A percentile compares a stretch with the other conserved stretches of the same genome.
These are phyloP conservation scores for Drosophila pseudotalamancana DNA, from an alignment of 2,888 invertebrate genomes.

Conservation along the genomic window DNA sequence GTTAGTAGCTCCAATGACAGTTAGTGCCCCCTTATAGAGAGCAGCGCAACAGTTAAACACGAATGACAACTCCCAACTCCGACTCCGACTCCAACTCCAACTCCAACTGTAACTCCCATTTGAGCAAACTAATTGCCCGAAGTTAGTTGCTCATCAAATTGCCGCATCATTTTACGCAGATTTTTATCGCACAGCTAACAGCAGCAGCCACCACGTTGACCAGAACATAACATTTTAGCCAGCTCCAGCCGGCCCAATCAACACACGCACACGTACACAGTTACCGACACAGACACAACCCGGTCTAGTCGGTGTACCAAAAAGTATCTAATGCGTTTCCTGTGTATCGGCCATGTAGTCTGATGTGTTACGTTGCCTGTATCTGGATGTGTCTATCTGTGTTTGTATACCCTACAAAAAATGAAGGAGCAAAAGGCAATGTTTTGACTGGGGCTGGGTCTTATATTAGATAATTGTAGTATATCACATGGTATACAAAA, in stretches of 20 bases:
- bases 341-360: constrained; percentile 67
- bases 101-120: constrained; percentile 23
- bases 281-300: no score
- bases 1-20: constrained; percentile 23
- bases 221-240: constrained; percentile 12
- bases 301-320: constrained; percentile 12
- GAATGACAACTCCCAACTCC: constrained; percentile 34
- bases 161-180: constrained; percentile 76
- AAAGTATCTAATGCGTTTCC: constrained; percentile 78
- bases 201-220: constrained; percentile 27
- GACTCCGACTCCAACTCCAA: constrained; percentile 2
- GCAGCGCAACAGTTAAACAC: constrained; percentile 54
- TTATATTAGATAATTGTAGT: no score
- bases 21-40: constrained; percentile 1
- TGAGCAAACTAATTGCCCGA: constrained; percentile 71
- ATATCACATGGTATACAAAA: no score
- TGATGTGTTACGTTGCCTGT: constrained; percentile 52
- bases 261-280: neutral
- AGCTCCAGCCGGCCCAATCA: constrained; percentile 6
- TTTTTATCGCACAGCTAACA: constrained; percentile 67
- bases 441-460: no score
- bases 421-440: neutral
- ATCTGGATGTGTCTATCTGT: constrained; percentile 65
- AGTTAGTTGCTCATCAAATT: constrained; percentile 79
- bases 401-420: constrained; percentile 48